These are phyloP conservation scores for Euphonia xanthogaster DNA, from an alignment of 2,797 vertebrate species.

Conservation along the genomic window DNA sequence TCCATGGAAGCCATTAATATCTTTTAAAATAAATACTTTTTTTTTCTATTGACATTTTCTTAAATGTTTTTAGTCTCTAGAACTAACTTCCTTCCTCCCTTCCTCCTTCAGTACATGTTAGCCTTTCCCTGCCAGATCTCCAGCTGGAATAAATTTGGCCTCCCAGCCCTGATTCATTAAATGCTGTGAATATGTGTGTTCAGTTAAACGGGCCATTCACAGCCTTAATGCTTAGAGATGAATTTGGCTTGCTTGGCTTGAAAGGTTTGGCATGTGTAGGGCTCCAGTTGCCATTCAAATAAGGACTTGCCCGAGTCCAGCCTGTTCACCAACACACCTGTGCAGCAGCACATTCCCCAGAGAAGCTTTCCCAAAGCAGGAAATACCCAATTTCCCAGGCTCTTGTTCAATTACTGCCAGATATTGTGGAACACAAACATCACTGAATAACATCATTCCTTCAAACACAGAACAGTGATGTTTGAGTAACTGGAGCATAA, in stretches of 20 bases:
- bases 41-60: background rate
- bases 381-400: slow-evolving; percentile 23
- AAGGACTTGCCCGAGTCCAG: background rate
- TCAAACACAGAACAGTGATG: slow-evolving; percentile 58
- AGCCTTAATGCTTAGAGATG: background rate
- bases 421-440: slow-evolving; percentile 59
- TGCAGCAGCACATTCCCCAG: background rate
- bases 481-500: slow-evolving; percentile 69
- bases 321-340: background rate
- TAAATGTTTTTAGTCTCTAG: background rate
- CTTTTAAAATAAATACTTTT: background rate
- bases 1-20: background rate
- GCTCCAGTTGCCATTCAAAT: background rate
- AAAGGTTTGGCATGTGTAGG: background rate
- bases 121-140: slow-evolving; percentile 2
- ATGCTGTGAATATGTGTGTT: background rate
- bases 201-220: background rate
- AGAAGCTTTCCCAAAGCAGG: background rate
- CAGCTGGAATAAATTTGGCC: background rate
- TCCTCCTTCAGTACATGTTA: background rate
- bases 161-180: background rate
- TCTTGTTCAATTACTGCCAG: slow-evolving; percentile 66
- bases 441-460: slow-evolving; percentile 61
- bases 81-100: background rate
- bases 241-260: background rate